phyloP scores from a whole-genome alignment of 1,140 invertebrate species.

The Lerema accius region DNA sequence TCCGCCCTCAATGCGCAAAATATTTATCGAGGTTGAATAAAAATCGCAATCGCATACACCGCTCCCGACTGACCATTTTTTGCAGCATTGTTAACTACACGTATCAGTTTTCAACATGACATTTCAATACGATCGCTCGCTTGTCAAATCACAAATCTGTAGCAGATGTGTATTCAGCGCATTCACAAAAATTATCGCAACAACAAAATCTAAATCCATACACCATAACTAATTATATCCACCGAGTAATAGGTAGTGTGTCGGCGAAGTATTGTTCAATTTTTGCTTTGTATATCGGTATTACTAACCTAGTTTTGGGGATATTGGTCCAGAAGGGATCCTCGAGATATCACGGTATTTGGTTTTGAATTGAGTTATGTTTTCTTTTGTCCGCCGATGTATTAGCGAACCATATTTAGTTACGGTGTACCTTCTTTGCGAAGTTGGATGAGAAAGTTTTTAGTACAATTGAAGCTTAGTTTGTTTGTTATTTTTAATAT shows the following conservation, averaged over 20 bases:
- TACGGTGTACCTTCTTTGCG: conserved; percentile 31
- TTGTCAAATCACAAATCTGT: conserved; percentile 69
- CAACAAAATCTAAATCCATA: conserved; percentile 79
- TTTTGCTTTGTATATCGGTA: conserved; percentile 58
- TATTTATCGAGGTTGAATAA: conserved; percentile 25
- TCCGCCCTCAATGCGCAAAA: conserved; percentile 22
- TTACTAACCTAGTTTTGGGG: conserved; percentile 81
- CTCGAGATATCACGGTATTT: conserved; percentile 75
- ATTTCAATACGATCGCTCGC: conserved; percentile 67
- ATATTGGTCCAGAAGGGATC: conserved; percentile 63
- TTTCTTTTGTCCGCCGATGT: conserved; percentile 64
- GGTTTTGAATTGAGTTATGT: conserved; percentile 73
- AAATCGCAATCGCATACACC: conserved; percentile 8
- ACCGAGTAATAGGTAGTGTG: conserved; percentile 76
- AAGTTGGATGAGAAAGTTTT: conserved; percentile 13
- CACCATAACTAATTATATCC: conserved; percentile 82
- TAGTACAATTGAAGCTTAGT: neutral
- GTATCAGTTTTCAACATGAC: conserved; percentile 78
- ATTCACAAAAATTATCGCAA: conserved; percentile 79
- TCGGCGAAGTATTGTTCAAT: conserved; percentile 68
- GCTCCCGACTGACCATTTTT: conserved; percentile 75
- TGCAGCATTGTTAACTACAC: conserved; percentile 56
- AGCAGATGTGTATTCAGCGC: conserved; percentile 74
- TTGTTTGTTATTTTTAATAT: neutral
- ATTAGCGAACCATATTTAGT: conserved; percentile 68